These are phyloP conservation scores for Limnephilus auricula DNA, from an alignment of 2,888 invertebrate genomes.

Conservation along the genomic window DNA sequence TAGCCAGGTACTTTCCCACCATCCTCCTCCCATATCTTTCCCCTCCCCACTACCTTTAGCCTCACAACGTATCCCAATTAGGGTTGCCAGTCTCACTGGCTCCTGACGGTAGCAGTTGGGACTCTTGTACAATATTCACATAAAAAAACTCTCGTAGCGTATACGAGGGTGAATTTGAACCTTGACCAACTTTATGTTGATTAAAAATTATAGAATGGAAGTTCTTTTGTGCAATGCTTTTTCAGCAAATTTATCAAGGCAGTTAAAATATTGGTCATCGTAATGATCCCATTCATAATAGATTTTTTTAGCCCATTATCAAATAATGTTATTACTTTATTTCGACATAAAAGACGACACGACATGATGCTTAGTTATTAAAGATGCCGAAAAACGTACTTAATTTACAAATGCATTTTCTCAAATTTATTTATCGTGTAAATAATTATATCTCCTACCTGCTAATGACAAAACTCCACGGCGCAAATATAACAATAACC, in stretches of 20 bases:
- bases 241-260: neutral
- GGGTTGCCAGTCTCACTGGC: no score
- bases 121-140: no score
- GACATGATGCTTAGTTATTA: neutral
- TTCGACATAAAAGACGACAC: neutral
- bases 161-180: neutral
- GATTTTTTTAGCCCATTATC: neutral
- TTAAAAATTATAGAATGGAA: neutral
- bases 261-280: neutral
- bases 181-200: neutral
- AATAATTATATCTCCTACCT: neutral
- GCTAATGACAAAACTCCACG: neutral
- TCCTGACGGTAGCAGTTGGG: no score
- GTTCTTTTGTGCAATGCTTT: neutral
- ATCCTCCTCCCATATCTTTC: no score
- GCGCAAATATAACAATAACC: neutral
- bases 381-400: neutral
- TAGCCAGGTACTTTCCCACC: no score
- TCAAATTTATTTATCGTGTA: neutral
- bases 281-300: neutral
- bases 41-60: no score
- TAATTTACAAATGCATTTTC: neutral
- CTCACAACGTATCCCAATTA: no score
- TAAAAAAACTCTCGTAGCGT: no score
- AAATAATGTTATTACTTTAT: neutral